These are phyloP conservation scores for Lithophane semibrunnea DNA, from an alignment of 2,888 invertebrate species.

Conservation along the genomic window DNA sequence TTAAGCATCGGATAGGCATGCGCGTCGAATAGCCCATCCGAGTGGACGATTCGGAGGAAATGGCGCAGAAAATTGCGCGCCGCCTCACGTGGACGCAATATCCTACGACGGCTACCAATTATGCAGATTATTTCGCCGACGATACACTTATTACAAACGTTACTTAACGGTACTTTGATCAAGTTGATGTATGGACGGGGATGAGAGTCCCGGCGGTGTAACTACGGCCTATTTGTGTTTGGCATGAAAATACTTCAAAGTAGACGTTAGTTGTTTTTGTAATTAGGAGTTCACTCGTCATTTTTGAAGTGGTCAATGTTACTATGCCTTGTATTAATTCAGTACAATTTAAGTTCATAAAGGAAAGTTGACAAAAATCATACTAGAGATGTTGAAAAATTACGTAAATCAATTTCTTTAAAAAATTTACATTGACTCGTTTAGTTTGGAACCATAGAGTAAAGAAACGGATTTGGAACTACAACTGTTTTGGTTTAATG, in stretches of 20 bases:
- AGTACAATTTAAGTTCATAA: too few species aligned
- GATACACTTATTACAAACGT: conserved; percentile 81
- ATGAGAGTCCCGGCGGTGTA: conserved; percentile 29
- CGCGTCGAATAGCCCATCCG: conserved; percentile 77
- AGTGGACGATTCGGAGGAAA: conserved; percentile 87
- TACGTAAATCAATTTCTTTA: neutral
- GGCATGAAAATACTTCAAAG: conserved; percentile 9
- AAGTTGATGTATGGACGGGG: conserved; percentile 23
- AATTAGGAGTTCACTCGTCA: neutral
- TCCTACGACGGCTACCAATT: conserved; percentile 89
- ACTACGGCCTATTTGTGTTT: conserved; percentile 14
- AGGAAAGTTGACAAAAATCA: neutral
- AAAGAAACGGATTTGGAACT: too few species aligned
- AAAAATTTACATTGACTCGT: neutral
- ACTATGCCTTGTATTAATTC: neutral
- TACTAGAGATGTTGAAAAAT: neutral
- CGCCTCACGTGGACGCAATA: conserved; percentile 89
- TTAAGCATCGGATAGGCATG: conserved; percentile 75
- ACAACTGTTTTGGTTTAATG: neutral
- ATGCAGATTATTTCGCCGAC: conserved; percentile 87
- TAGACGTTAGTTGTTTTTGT: neutral
- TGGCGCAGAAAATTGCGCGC: conserved; percentile 90
- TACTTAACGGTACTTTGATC: conserved; percentile 71
- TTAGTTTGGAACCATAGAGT: too few species aligned
- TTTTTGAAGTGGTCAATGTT: neutral